Evolutionary conservation across 2,797 vertebrate genomes (phyloP), one percentile per base, ranked within the genome.

Genomic region (Melanogrammus aeglefinus): DNA sequence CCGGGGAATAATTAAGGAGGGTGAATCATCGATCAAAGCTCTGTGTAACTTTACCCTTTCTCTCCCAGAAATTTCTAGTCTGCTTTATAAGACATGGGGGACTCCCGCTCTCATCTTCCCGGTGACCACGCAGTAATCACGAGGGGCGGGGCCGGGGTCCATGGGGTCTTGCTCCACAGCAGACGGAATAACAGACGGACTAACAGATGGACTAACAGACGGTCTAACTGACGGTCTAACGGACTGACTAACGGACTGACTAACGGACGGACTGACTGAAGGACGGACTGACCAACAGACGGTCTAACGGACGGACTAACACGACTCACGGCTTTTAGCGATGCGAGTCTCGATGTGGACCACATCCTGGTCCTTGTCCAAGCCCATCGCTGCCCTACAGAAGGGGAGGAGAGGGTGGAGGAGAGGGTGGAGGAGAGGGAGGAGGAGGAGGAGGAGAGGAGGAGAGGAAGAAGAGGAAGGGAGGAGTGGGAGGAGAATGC

Each of bases 281-380:
- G 7, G 41, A 44, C 41, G 1, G 8, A 44, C 41, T 5, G 6
- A 44, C 41, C n/a, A 35, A 44, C 41, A 44, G 41, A 44, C 9
- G 8, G 41, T 13, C 41, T 10, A 14, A 44, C 41, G 13, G 41
- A 44, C 41, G 31, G 41, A 44, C 41, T 12, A 7, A 41, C 9
- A 41, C 41, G 96, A 93, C 97, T 99, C 94, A 99, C 97, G 87
- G 96, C 96, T 96, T 73, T 97, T 96, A 36, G 95, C 88, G 7
- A 95, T 95, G 90, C 94, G 94, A 74, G 96, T 96, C 91, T 99
- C 97, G 89, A 99, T 96, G 92, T 99, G 97, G 80, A 99, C 96
- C 79, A 98, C 95, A 88, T 98, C 97, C 35, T 95, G 91, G 76
- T 99, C 97, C 92, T 96, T 97, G 93, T 99, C 97, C 94, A 99